phyloP scores from a whole-genome alignment of 2,113 vertebrate species.

The Percopsis transmontana region DNA sequence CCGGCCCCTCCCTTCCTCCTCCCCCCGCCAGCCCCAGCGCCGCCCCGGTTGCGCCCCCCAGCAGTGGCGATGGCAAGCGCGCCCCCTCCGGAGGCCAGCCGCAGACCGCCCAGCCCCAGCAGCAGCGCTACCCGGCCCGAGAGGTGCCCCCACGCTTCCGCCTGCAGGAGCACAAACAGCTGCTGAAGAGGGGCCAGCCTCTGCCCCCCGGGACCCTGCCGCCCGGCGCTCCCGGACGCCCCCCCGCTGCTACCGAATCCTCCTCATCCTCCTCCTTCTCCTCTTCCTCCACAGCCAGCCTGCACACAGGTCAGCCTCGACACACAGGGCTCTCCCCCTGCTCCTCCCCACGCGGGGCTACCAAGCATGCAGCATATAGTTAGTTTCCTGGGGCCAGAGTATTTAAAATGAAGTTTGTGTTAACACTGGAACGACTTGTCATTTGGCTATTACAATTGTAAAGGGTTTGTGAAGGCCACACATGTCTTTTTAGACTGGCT shows the following conservation, averaged over 20 bases:
- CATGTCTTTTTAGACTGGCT: too few relatives aligned
- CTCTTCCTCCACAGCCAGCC: slow-evolving; percentile 57
- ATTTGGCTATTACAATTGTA: too few relatives aligned
- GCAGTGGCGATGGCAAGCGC: slow-evolving; percentile 94
- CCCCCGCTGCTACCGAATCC: slow-evolving; percentile 59
- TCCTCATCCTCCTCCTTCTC: slow-evolving; percentile 50
- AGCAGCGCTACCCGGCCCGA: slow-evolving; percentile 91
- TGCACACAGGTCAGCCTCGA: slow-evolving; percentile 70
- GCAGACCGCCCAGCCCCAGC: slow-evolving; percentile 70
- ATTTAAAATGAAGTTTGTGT: too few relatives aligned
- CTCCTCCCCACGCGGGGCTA: neutral
- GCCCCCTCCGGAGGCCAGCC: slow-evolving; percentile 69
- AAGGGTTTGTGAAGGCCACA: too few relatives aligned
- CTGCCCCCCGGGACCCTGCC: slow-evolving; percentile 85
- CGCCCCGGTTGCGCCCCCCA: slow-evolving; percentile 84
- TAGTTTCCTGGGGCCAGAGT: too few relatives aligned
- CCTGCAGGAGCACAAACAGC: slow-evolving; percentile 99
- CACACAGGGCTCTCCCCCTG: neutral
- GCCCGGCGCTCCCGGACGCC: slow-evolving; percentile 68
- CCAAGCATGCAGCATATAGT: too few relatives aligned
- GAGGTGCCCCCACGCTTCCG: slow-evolving; percentile 98
- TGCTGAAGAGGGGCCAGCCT: slow-evolving; percentile 95
- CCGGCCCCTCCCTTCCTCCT: slow-evolving; percentile 90
- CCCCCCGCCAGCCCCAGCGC: slow-evolving; percentile 85
- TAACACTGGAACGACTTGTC: too few relatives aligned